These are phyloP conservation scores for Alca torda DNA, from an alignment of 2,797 vertebrate species.

Conservation along the genomic window DNA sequence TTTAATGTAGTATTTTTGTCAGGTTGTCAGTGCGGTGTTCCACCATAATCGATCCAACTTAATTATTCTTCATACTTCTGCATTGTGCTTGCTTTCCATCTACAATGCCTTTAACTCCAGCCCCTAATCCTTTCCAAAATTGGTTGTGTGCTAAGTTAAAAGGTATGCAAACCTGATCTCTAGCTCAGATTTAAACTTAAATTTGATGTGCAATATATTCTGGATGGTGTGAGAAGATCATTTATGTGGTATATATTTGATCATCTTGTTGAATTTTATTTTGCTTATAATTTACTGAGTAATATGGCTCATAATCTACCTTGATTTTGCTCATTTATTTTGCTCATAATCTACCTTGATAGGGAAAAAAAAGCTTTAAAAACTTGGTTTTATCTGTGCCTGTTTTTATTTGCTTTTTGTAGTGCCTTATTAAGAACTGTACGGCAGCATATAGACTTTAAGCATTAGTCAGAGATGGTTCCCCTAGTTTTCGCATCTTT, in stretches of 20 bases:
- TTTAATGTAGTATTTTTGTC: neutral
- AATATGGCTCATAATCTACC: neutral
- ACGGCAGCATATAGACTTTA: neutral
- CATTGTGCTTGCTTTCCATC: neutral
- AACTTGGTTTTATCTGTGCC: neutral
- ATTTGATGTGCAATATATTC: neutral
- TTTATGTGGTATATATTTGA: neutral
- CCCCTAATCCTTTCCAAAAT: neutral
- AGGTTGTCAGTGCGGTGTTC: neutral
- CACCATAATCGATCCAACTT: neutral
- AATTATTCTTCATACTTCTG: neutral
- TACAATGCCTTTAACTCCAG: neutral
- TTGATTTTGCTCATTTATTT: neutral
- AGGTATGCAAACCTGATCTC: neutral
- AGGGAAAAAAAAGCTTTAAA: neutral
- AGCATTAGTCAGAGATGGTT: neutral
- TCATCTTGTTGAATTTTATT: neutral
- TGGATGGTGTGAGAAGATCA: neutral
- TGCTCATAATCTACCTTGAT: neutral
- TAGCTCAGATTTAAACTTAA: neutral
- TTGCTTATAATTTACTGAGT: neutral
- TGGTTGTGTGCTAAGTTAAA: neutral
- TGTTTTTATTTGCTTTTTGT: neutral
- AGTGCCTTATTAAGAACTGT: neutral
- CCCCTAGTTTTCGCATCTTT: neutral